phyloP scores from a whole-genome alignment of 2,113 vertebrate species.

The Ornithorhynchus anatinus region DNA sequence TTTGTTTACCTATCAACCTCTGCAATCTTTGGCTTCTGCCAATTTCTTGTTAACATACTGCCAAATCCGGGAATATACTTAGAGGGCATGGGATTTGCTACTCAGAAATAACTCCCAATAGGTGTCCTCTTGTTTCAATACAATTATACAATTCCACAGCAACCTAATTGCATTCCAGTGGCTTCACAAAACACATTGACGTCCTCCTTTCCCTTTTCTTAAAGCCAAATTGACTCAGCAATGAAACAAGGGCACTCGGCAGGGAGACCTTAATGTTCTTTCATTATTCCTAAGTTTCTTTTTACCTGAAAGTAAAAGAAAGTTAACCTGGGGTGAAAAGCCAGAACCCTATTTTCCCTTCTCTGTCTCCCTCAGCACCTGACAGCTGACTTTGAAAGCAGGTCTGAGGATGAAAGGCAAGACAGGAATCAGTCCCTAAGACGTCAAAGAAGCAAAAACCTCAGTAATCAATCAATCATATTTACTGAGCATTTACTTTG shows the following conservation, averaged over 20 bases:
- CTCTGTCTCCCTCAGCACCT: neutral
- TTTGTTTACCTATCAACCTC: too few relatives aligned
- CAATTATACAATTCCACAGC: constrained; percentile 2
- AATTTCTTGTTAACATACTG: too few relatives aligned
- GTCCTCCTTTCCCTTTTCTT: neutral
- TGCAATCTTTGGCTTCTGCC: too few relatives aligned
- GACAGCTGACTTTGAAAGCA: neutral
- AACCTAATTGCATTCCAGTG: neutral
- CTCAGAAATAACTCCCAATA: neutral
- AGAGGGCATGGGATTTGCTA: neutral
- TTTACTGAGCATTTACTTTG: too few relatives aligned
- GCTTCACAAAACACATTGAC: neutral
- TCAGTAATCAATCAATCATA: neutral
- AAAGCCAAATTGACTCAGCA: constrained; percentile 7
- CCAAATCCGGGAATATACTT: neutral
- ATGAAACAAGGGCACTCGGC: constrained; percentile 1
- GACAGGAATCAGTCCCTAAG: neutral
- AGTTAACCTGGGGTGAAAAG: neutral
- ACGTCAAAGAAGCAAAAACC: neutral
- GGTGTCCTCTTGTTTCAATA: neutral
- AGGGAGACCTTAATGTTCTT: neutral
- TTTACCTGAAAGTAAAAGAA: neutral
- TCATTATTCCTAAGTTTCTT: neutral
- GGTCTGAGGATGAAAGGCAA: neutral
- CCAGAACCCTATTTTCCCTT: neutral